phyloP scores from a whole-genome alignment of 2,797 vertebrate genomes.

The Tapera naevia region DNA sequence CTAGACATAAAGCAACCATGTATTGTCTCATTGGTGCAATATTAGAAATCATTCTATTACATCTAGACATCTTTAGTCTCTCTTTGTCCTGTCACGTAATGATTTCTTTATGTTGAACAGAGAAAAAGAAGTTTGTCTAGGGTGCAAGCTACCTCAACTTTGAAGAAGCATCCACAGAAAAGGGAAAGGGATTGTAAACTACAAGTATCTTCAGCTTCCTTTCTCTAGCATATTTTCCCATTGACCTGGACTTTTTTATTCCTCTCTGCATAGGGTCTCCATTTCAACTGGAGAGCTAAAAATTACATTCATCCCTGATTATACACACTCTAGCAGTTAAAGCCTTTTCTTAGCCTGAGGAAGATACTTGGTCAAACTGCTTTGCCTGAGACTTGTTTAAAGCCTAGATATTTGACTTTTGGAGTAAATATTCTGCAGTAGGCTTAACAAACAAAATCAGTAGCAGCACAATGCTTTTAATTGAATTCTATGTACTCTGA shows the following conservation, averaged over 20 bases:
- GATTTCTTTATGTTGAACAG: background rate
- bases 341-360: background rate
- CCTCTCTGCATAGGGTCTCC: background rate
- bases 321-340: background rate
- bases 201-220: background rate
- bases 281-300: background rate
- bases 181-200: background rate
- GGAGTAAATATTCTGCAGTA: background rate
- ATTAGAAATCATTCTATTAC: background rate
- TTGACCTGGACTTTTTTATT: background rate
- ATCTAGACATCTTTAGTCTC: background rate
- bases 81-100: background rate
- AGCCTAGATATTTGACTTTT: background rate
- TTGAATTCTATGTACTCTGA: background rate
- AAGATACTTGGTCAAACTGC: background rate
- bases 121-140: background rate
- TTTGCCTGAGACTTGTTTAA: background rate
- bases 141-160: background rate
- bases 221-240: background rate
- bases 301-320: background rate
- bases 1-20: background rate
- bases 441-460: background rate
- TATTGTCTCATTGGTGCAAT: background rate
- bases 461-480: background rate
- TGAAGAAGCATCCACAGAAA: background rate